Evolutionary conservation across 2,888 invertebrate species (phyloP), one percentile per base, ranked within the genome.

Genomic region (Linhomoeus sp.): DNA sequence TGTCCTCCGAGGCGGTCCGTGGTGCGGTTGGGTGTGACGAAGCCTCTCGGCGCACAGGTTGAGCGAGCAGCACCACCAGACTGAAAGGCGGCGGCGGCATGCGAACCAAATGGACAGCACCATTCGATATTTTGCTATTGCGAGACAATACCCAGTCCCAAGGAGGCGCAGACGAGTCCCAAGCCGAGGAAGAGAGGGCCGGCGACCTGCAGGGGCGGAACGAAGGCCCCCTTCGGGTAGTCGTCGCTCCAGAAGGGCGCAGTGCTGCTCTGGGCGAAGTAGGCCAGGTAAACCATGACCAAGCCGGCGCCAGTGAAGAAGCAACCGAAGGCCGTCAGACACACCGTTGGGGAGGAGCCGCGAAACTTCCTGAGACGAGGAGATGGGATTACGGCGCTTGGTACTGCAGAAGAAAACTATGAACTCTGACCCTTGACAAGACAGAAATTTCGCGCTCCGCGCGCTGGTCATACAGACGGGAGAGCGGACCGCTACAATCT

Each of bases 331-430:
- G 64, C 59, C 45, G 57, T 52, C 24, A 58, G 51, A 45, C 63
- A 63, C 9, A 62, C 53, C 1, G 55, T 49, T 0, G 58, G 54
- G 3, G 62, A 59, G 9, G 57, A 58, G 14, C 63, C 63, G n/a
- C 64, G 62, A 45, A 62, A 63, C 47, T 62, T 64, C 33, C 61
- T 63, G 48, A 17, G 12, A 29, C n/a, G n/a, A n/a, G n/a, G n/a
- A n/a, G n/a, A n/a, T n/a, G n/a, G n/a, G n/a, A n/a, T n/a, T n/a
- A n/a, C n/a, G n/a, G n/a, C n/a, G n/a, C n/a, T n/a, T n/a, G n/a
- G n/a, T n/a, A n/a, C n/a, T n/a, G n/a, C n/a, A n/a, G n/a, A n/a
- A n/a, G n/a, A n/a, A n/a, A n/a, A n/a, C n/a, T n/a, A n/a, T n/a
- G n/a, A n/a, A 54, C 46, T 3, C 12, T 29, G 7, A 5, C 5